Evolutionary conservation across 2,888 invertebrate genomes (phyloP), one percentile per base, ranked within the genome.

Genomic region (Tetragonisca angustula): DNA sequence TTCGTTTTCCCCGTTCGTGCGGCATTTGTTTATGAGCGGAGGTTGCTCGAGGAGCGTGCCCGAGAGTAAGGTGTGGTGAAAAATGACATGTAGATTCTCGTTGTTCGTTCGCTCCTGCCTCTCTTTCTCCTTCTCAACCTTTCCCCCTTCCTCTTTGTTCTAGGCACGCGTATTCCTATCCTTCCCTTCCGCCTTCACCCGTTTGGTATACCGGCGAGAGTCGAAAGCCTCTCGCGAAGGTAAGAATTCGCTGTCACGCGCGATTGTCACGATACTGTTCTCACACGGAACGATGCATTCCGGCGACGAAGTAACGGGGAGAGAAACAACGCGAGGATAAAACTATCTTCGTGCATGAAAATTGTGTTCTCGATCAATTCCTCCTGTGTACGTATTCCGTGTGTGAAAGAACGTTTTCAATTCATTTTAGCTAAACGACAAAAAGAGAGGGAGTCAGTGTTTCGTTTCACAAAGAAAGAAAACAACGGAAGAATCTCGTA

Each of bases 61-160:
- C 32, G 73, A 74, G 73, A 71, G 76, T 67, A 87, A 87, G 87
- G 87, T 85, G 85, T 78, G 85, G 87, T 87, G 76, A 81, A 82
- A 85, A 85, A 87, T 85, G 85, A 87, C 78, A 85, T 78, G 79
- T 67, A 79, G 85, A 85, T 69, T 65, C 73, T 62, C 50, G 17
- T 62, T 68, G 75, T 52, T 79, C 76, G 70, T 68, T 78, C 73
- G 6, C 52, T 72, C 62, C 27, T 70, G n/a, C 62, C 36, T 64
- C 43, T 76, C 75, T 69, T 62, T 83, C 76, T 79, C 52, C 24
- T 62, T 72, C 52, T 56, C 50, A 68, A 59, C 24, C 76, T 21
- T 69, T 19, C 54, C 49, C 71, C 54, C 56, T 49, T 64, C 24
- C 75, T 56, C 62, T 78, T 68, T 68, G 61, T 67, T 74, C 67